phyloP scores from a whole-genome alignment of 2,797 vertebrate species.

The Argya squamiceps region DNA sequence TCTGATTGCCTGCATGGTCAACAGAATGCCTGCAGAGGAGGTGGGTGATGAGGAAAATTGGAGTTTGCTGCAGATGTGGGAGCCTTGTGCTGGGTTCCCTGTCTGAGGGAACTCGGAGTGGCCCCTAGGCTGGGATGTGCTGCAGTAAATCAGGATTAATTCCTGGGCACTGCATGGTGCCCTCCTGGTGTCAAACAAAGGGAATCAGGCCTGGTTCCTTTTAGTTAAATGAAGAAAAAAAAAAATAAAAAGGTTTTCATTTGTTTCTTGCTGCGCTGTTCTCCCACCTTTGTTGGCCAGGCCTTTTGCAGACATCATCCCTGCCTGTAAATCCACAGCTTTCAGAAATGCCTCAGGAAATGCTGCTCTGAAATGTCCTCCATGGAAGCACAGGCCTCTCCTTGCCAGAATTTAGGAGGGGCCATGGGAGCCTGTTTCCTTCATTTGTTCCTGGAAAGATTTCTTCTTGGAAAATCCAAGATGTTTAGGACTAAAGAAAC shows the following conservation, averaged over 20 bases:
- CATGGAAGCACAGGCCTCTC: neutral
- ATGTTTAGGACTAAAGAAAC: neutral
- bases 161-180: neutral
- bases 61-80: constrained; percentile 21
- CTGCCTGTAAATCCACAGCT: constrained; percentile 3
- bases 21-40: constrained; percentile 30
- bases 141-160: constrained; percentile 32
- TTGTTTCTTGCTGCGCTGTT: neutral
- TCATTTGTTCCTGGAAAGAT: neutral
- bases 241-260: neutral
- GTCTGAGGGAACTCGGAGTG: neutral
- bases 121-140: neutral
- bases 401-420: neutral
- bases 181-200: constrained; percentile 15
- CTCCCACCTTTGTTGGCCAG: neutral
- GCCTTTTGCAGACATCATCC: neutral
- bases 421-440: neutral
- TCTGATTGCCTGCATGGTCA: constrained; percentile 57
- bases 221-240: neutral
- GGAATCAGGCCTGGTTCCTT: neutral
- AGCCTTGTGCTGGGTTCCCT: neutral
- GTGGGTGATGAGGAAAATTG: constrained; percentile 5
- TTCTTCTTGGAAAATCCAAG: neutral
- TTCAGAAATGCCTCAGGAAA: constrained; percentile 44
- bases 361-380: neutral